Evolutionary conservation across 1,140 invertebrate genomes (phyloP).

Genomic region (Elysia chlorotica): DNA sequence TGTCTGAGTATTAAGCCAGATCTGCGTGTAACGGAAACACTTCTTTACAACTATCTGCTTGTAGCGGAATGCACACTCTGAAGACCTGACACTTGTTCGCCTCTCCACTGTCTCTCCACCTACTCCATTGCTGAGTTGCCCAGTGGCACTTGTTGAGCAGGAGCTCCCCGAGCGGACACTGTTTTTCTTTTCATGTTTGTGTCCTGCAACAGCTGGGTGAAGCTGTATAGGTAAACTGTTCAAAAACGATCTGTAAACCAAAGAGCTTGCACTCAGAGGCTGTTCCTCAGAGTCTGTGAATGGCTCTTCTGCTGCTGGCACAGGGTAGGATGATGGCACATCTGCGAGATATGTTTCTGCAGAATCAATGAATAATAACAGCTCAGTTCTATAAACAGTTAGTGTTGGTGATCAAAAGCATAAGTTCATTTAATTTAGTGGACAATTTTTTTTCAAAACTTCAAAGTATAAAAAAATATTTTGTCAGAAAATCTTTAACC

Average conservation of each 20-base stretch:
- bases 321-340: slow-evolving; percentile 33
- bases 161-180: background rate
- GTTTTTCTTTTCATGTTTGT: slow-evolving; percentile 32
- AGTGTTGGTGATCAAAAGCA: background rate
- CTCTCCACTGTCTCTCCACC: slow-evolving; percentile 43
- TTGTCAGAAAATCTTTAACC: background rate
- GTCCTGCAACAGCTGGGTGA: slow-evolving; percentile 35
- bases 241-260: slow-evolving; percentile 49
- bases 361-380: background rate
- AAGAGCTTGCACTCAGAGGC: slow-evolving; percentile 49
- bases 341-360: slow-evolving; percentile 34
- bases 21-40: slow-evolving; percentile 56
- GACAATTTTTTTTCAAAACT: background rate
- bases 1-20: slow-evolving; percentile 57
- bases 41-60: slow-evolving; percentile 62
- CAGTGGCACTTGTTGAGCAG: background rate
- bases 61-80: slow-evolving; percentile 58
- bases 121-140: no score
- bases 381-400: background rate
- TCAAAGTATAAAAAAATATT: background rate
- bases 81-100: slow-evolving; percentile 52
- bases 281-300: slow-evolving; percentile 14
- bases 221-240: slow-evolving; percentile 46
- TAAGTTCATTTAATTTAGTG: background rate
- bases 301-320: slow-evolving; percentile 29